Evolutionary conservation across 2,888 invertebrate genomes (phyloP), one percentile per base, ranked within the genome.

Genomic region (Conops quadrifasciatus): DNA sequence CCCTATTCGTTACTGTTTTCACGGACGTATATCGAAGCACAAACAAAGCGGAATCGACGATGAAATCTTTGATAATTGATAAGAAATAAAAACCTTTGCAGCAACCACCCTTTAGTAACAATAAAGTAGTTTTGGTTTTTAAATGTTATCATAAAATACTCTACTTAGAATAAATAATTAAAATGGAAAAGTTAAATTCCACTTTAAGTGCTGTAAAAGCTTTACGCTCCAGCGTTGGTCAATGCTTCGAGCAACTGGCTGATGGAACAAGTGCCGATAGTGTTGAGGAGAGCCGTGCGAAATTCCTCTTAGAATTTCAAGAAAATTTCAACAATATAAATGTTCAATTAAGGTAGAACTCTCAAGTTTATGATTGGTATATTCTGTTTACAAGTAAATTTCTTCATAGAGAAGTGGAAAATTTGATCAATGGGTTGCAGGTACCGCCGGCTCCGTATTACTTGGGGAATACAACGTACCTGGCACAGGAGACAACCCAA

Each of bases 401-500:
- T 49, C 4, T 16, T 56, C 51, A 0, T 67, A 84, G 95, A 77
- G 95, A 95, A 82, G 90, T 95, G 19, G 96, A 96, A 82, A 92
- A 92, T 80, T 88, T 92, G 0, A 91, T 93, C 0, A 91, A 90
- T 75, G 89, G 89, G 36, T 82, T 92, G 30, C 92, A 91, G 67
- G 90, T 92, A 74, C 94, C 94, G 0, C 91, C 92, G n/a, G 92
- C 93, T 2, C 92, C 94, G 0, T 93, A 95, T 80, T 93, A 90
- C 80, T 87, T 96, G 71, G 95, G 94, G 0, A 97, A 95, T 83
- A 94, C 95, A 0, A 92, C 93, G 5, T 93, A 90, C 81, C 88
- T 97, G 47, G 94, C 93, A 74, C 95, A 97, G 85, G 97, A 98
- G 87, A 95, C 95, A 0, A 93, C 94, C 0, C 92, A 93, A 82